Percentiles rank a stretch among this genome's conserved stretches.
These are phyloP conservation scores for Rhea americana DNA, from an alignment of 2,113 vertebrate species.

Conservation along the genomic window DNA sequence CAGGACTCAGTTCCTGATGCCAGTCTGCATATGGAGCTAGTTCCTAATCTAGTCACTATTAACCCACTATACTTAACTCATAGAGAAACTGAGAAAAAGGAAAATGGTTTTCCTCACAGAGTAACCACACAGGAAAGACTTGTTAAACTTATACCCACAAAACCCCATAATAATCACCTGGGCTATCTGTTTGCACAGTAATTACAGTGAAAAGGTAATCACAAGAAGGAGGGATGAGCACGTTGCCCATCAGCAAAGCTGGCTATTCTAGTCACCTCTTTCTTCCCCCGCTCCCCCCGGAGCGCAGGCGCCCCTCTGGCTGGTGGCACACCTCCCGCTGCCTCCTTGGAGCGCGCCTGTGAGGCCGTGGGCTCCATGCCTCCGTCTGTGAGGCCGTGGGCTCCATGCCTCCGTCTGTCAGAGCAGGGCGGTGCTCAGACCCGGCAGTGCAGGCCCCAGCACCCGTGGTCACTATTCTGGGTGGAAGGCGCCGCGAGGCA, in stretches of 20 bases:
- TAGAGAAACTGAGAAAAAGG: not conserved
- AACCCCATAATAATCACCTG: not conserved
- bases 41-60: not conserved
- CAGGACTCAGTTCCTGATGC: not conserved
- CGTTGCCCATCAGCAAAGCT: rapidly evolving
- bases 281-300: not conserved
- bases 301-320: not conserved
- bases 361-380: no score
- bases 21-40: not conserved
- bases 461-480: not conserved
- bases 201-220: not conserved
- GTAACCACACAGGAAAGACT: rapidly evolving
- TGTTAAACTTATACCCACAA: conserved; percentile 21
- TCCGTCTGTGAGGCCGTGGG: no score
- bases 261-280: not conserved
- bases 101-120: not conserved
- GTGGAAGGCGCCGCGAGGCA: rapidly evolving
- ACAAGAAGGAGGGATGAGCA: not conserved
- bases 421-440: not conserved
- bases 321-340: rapidly evolving
- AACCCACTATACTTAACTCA: not conserved
- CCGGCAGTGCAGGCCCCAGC: rapidly evolving
- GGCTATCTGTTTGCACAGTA: conserved; percentile 5
- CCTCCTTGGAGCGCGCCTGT: no score
- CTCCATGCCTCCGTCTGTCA: not conserved